phyloP scores from a whole-genome alignment of 2,888 invertebrate genomes.

The Ochlodes sylvanus region DNA sequence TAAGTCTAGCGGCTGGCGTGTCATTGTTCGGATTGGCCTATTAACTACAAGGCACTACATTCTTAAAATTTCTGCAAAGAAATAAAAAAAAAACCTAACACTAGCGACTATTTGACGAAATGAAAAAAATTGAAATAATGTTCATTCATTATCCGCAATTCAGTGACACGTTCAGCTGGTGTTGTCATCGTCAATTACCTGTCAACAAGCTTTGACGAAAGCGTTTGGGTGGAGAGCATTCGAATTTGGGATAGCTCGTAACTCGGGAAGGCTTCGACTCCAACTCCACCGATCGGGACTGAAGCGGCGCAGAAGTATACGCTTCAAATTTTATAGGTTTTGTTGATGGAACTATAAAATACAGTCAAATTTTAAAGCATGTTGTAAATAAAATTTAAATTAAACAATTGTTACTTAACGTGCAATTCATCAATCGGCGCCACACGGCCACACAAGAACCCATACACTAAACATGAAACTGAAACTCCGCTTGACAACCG shows the following conservation, averaged over 20 bases:
- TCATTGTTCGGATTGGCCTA: constrained; percentile 65
- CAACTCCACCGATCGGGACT: background rate
- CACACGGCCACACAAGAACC: background rate
- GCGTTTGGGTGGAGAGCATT: too few relatives aligned
- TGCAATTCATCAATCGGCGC: constrained; percentile 2
- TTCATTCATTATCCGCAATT: too few relatives aligned
- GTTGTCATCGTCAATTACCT: too few relatives aligned
- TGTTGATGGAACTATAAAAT: too few relatives aligned
- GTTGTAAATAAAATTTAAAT: background rate
- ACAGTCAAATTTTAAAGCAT: too few relatives aligned
- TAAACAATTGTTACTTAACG: background rate
- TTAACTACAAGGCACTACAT: constrained; percentile 42
- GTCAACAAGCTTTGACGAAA: too few relatives aligned
- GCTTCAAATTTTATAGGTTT: too few relatives aligned
- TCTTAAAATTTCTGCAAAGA: background rate
- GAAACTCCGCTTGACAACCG: constrained; percentile 26
- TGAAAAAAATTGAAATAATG: too few relatives aligned
- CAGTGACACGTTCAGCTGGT: too few relatives aligned
- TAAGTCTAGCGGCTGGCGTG: constrained; percentile 68
- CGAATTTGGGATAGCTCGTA: background rate
- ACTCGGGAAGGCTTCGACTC: background rate
- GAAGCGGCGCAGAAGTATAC: too few relatives aligned
- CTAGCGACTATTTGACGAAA: too few relatives aligned
- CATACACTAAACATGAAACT: background rate
- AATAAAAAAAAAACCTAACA: background rate